A percentile compares a stretch with the other conserved stretches of the same genome.
phyloP scores from a whole-genome alignment of 2,113 vertebrate species.

The Mixornis gularis region DNA sequence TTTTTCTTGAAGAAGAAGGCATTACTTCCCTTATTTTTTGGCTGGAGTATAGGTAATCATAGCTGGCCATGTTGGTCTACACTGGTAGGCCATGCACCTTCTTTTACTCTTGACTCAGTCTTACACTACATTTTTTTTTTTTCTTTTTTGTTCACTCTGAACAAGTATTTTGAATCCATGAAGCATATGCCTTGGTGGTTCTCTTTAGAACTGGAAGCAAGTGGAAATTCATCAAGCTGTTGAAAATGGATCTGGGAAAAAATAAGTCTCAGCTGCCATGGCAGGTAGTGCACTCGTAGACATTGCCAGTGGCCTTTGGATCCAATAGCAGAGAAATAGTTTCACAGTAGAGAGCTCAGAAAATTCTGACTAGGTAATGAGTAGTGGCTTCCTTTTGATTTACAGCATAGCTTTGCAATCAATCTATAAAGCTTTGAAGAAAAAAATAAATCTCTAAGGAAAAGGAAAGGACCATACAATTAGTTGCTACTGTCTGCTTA shows the following conservation, averaged over 20 bases:
- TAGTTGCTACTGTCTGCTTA: conserved; percentile 12
- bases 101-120: neutral
- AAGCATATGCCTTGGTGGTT: conserved; percentile 44
- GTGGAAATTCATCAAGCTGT: conserved; percentile 48
- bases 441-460: conserved; percentile 43
- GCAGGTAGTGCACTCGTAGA: conserved; percentile 50
- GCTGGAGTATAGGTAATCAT: neutral
- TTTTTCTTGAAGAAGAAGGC: neutral
- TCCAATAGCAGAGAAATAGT: conserved; percentile 79
- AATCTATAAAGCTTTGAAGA: conserved; percentile 70
- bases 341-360: conserved; percentile 65
- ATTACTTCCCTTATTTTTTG: neutral
- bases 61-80: neutral
- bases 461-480: conserved; percentile 36
- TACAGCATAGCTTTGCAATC: conserved; percentile 67
- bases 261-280: conserved; percentile 3
- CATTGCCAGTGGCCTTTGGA: conserved; percentile 76
- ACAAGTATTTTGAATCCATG: conserved; percentile 11
- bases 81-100: neutral
- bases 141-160: neutral
- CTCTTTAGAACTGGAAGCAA: conserved; percentile 30
- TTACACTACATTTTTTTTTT: neutral
- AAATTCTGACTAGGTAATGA: conserved; percentile 80
- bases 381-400: conserved; percentile 79
- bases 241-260: conserved; percentile 17